Percentiles rank a stretch among this genome's conserved stretches.
phyloP scores from a whole-genome alignment of 2,113 vertebrate species.

The Nanorana parkeri region DNA sequence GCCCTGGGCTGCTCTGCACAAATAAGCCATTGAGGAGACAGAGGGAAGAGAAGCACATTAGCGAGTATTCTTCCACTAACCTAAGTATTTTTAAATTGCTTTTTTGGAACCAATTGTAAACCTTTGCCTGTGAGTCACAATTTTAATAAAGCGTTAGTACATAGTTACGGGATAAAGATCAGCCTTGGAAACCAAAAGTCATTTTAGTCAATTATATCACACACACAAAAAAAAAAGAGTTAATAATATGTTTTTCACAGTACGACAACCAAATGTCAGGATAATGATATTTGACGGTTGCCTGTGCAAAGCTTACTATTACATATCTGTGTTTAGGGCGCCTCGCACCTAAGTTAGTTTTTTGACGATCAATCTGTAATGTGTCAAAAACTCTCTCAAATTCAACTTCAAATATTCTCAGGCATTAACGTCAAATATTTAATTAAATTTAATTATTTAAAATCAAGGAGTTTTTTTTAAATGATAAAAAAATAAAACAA shows the following conservation, averaged over 20 bases:
- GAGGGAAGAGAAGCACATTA: not conserved
- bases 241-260: constrained; percentile 42
- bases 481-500: too few relatives aligned
- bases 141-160: constrained; percentile 52
- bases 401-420: too few relatives aligned
- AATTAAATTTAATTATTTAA: too few relatives aligned
- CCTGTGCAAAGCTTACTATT: not conserved
- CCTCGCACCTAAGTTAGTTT: not conserved
- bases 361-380: not conserved
- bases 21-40: not conserved
- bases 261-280: constrained; percentile 8
- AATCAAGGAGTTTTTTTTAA: too few relatives aligned
- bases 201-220: constrained; percentile 44
- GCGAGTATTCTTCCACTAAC: not conserved
- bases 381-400: not conserved
- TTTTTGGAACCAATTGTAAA: constrained; percentile 5
- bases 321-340: not conserved
- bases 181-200: constrained; percentile 36
- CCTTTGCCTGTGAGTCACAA: constrained; percentile 24
- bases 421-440: too few relatives aligned
- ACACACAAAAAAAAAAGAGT: constrained; percentile 29
- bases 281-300: constrained; percentile 28
- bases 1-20: not conserved
- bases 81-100: constrained; percentile 44
- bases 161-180: constrained; percentile 43